Percentiles rank a stretch among this genome's conserved stretches.
Evolutionary conservation across 2,797 vertebrate genomes (phyloP).

Genomic region (Chloroceryle amazona): DNA sequence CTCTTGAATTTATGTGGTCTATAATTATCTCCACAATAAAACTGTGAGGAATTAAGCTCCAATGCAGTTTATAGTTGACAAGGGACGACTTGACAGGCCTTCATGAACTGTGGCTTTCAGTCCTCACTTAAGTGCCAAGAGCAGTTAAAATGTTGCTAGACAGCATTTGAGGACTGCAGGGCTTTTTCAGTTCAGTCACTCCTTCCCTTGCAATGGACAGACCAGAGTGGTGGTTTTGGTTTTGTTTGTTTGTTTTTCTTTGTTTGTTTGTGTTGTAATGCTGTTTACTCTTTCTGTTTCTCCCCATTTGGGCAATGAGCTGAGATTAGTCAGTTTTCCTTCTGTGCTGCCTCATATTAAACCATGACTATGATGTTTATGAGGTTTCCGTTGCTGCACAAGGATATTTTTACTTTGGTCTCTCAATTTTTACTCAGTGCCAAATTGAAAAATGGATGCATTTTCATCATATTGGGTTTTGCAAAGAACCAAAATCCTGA

Average conservation of each 20-base stretch:
- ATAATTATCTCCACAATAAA: constrained; percentile 65
- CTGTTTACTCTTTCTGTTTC: constrained; percentile 3
- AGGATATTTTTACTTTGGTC: constrained; percentile 20
- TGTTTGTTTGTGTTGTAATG: not conserved
- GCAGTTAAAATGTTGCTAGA: not conserved
- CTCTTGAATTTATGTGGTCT: constrained; percentile 10
- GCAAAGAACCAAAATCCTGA: not conserved
- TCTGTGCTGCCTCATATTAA: not conserved
- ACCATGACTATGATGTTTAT: not conserved
- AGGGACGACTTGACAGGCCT: constrained; percentile 1
- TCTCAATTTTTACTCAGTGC: not conserved
- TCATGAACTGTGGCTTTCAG: not conserved
- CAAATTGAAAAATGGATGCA: not conserved
- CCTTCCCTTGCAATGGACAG: not conserved
- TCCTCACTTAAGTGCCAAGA: not conserved
- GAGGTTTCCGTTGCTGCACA: constrained; percentile 22
- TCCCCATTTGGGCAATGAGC: not conserved
- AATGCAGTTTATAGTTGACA: constrained; percentile 1
- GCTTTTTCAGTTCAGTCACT: not conserved
- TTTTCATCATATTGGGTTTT: not conserved
- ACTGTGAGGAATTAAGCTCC: constrained; percentile 3
- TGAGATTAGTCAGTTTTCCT: constrained; percentile 49
- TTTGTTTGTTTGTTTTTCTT: too few relatives aligned
- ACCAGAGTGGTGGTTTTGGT: not conserved
- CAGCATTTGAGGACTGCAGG: not conserved